Conservation (phyloP, 1,140 invertebrate species). For the Anastrepha ludens region DNA sequence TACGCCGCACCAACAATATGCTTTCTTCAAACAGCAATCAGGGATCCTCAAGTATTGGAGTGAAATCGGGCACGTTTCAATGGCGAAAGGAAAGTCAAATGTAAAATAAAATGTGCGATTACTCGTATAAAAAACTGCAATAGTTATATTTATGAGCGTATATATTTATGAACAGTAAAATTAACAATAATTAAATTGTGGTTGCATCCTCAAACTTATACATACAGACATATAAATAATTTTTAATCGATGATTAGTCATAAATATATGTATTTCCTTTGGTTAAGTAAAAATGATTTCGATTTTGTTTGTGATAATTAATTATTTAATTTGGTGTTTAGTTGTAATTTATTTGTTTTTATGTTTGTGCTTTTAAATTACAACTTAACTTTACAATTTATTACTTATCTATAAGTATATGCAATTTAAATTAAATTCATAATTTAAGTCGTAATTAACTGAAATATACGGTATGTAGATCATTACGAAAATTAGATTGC, state of each 20-base stretch:
- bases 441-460: background rate
- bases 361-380: background rate
- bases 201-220: background rate
- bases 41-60: slow-evolving; percentile 74
- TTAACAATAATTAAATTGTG: background rate
- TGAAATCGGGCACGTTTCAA: slow-evolving; percentile 81
- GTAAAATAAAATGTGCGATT: no score
- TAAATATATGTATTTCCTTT: slow-evolving; percentile 26
- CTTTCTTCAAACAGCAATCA: slow-evolving; percentile 73
- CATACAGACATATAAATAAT: background rate
- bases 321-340: slow-evolving; percentile 13
- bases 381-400: background rate
- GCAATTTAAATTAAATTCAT: background rate
- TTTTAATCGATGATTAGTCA: slow-evolving; percentile 25
- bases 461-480: background rate
- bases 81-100: slow-evolving; percentile 80
- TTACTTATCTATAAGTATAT: background rate
- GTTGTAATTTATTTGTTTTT: slow-evolving; percentile 21
- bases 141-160: no score
- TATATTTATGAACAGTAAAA: no score
- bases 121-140: no score
- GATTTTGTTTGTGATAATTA: slow-evolving; percentile 51
- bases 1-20: slow-evolving; percentile 73
- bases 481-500: background rate
- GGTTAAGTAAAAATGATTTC: background rate